A percentile compares a stretch with the other conserved stretches of the same genome.
phyloP scores from a whole-genome alignment of 2,113 vertebrate genomes.

The Fukomys damarensis region DNA sequence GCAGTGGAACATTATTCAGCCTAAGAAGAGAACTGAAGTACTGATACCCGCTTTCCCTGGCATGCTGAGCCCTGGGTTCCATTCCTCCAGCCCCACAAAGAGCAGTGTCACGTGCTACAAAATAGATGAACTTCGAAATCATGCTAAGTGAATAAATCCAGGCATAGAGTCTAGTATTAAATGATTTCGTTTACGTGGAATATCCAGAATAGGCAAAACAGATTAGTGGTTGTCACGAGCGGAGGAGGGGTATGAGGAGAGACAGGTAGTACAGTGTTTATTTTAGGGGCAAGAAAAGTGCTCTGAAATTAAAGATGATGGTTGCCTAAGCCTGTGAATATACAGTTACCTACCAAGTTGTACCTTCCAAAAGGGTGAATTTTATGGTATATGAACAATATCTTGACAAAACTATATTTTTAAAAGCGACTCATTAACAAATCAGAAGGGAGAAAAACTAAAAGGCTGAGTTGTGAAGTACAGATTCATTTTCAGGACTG shows the following conservation, averaged over 20 bases:
- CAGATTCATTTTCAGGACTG: background rate
- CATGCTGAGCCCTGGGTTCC: background rate
- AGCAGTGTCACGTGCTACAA: background rate
- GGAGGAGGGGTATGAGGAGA: background rate
- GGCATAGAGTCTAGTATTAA: background rate
- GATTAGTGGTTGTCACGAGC: background rate
- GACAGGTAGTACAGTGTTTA: background rate
- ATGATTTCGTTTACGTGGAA: background rate
- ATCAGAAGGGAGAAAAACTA: background rate
- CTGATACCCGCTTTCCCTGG: background rate
- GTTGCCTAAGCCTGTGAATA: background rate
- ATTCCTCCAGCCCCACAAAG: background rate
- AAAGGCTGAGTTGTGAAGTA: background rate
- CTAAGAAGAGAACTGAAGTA: background rate
- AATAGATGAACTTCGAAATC: background rate
- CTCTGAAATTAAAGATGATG: background rate
- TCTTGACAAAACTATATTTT: background rate
- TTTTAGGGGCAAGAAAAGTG: background rate
- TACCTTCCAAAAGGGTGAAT: background rate
- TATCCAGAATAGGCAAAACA: background rate
- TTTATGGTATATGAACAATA: background rate
- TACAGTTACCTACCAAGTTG: background rate
- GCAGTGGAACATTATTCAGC: background rate
- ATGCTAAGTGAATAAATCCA: background rate
- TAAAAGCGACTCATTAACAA: slow-evolving; percentile 8